phyloP scores from a whole-genome alignment of 2,797 vertebrate species.

The Enteromius mattozi region DNA sequence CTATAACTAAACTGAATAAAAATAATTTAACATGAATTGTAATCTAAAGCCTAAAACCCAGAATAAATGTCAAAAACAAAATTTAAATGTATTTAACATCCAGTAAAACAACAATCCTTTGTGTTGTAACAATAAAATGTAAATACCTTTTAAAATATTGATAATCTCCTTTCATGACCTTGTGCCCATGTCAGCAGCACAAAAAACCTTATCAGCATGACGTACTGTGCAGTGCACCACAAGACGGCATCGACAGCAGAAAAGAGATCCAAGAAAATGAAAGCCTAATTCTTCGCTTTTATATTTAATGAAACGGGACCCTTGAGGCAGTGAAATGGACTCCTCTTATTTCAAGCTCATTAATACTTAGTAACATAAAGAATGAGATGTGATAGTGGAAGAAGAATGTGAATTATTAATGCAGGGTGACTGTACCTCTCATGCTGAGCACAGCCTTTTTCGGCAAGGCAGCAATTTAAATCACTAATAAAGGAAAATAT shows the following conservation, averaged over 20 bases:
- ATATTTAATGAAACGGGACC: slow-evolving; percentile 72
- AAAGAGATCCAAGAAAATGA: slow-evolving; percentile 59
- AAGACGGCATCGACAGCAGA: slow-evolving; percentile 60
- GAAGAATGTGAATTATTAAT: slow-evolving; percentile 75
- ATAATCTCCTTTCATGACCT: slow-evolving; percentile 1
- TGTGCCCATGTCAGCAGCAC: slow-evolving; percentile 40
- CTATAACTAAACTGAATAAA: not conserved
- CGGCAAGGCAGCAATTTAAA: slow-evolving; percentile 17
- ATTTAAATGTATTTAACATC: not conserved
- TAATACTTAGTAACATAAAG: slow-evolving; percentile 76
- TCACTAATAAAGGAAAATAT: not conserved
- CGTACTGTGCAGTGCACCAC: slow-evolving; percentile 66
- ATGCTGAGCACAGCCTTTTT: slow-evolving; percentile 9
- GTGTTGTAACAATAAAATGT: not conserved
- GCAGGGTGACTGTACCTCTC: slow-evolving; percentile 55
- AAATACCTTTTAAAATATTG: slow-evolving; percentile 40
- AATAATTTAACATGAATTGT: not conserved
- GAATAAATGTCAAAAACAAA: not conserved
- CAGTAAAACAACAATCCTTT: not conserved
- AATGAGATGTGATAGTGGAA: slow-evolving; percentile 72
- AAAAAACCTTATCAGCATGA: slow-evolving; percentile 50
- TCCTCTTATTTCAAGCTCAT: slow-evolving; percentile 72
- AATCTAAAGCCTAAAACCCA: not conserved
- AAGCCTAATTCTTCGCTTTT: slow-evolving; percentile 65
- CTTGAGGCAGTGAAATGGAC: slow-evolving; percentile 65